Base-by-base conservation (phyloP, 1,140 invertebrate genomes). In the Rhyacophila brunnea region DNA sequence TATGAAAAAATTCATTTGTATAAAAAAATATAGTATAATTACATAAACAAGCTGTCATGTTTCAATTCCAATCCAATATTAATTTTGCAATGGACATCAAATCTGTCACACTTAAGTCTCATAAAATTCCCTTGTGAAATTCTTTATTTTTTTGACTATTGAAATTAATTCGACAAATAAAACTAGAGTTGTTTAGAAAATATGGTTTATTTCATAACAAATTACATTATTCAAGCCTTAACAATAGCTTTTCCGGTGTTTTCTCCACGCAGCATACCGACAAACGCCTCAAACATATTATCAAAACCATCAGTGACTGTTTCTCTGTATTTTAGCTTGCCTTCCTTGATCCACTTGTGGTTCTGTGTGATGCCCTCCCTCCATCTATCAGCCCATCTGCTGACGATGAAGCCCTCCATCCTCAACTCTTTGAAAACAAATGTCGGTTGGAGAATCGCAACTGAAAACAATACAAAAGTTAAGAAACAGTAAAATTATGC, bases 181-280 rank as follows among this genome's bases (percentile, higher is more conserved):
- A n/a, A n/a, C n/a, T n/a, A n/a, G n/a, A n/a, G n/a, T n/a, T n/a
- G 10, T 3, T 43, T 43, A 43, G 10, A 43, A 43, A 5, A 48
- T 28, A 5, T 28, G 3, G 3, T 28, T 28, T 5, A 28, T 28
- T 28, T 28, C 23, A 51, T 50, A 5, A 40, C 3, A 28, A 28
- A 28, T 5, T 28, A 28, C 23, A 28, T 28, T 28, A 17, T 62
- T 70, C 67, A 74, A 10, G 71, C 74, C 73, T 81, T 79, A 6
- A 88, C 80, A 50, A 87, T 67, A 36, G 82, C 80, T 75, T 89
- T 88, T 20, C 86, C 87, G 14, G 69, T 75, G 70, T 86, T 88
- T 49, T 78, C 75, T 17, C 87, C 86, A 23, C 69, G 69, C 19
- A 89, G 71, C 68, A 88, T 78, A 15, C 79, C 80, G 38, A 82